A percentile compares a stretch with the other conserved stretches of the same genome.
phyloP scores from a whole-genome alignment of 2,888 invertebrate species.

The Calephelis perditalis region DNA sequence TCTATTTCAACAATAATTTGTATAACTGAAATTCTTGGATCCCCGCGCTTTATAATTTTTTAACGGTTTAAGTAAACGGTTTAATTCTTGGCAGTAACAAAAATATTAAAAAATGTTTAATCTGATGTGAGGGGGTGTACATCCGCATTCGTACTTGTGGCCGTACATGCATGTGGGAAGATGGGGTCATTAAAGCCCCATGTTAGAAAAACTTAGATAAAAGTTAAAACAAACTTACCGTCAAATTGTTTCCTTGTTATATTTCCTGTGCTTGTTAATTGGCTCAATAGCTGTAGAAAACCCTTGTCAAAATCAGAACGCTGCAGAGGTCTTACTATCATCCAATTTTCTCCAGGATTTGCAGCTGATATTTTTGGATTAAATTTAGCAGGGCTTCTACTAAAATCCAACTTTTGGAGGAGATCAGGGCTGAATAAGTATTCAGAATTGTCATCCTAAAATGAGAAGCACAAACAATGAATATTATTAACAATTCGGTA shows the following conservation, averaged over 20 bases:
- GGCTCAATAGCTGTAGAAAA: slow-evolving; percentile 86
- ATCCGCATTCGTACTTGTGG: too few relatives aligned
- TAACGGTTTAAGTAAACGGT: too few relatives aligned
- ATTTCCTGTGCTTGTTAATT: slow-evolving; percentile 92
- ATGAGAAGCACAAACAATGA: slow-evolving; percentile 17
- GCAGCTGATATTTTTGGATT: slow-evolving; percentile 84
- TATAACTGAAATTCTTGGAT: too few relatives aligned
- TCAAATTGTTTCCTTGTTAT: slow-evolving; percentile 87
- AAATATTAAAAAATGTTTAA: too few relatives aligned
- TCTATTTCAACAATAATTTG: too few relatives aligned
- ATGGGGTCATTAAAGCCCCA: too few relatives aligned
- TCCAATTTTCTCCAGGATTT: slow-evolving; percentile 85
- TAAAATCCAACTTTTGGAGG: slow-evolving; percentile 82
- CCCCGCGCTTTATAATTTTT: too few relatives aligned
- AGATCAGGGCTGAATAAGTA: slow-evolving; percentile 83
- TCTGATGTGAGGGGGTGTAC: too few relatives aligned
- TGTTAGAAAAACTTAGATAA: too few relatives aligned
- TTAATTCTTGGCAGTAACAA: too few relatives aligned
- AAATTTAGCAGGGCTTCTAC: slow-evolving; percentile 79
- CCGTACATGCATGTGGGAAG: too few relatives aligned
- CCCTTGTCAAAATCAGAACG: slow-evolving; percentile 91
- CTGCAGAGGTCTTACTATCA: slow-evolving; percentile 88
- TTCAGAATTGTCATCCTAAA: slow-evolving; percentile 67
- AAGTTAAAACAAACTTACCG: slow-evolving; percentile 74
- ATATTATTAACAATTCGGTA: too few relatives aligned